phyloP scores from a whole-genome alignment of 2,797 vertebrate species.

The Rachycentron canadum region DNA sequence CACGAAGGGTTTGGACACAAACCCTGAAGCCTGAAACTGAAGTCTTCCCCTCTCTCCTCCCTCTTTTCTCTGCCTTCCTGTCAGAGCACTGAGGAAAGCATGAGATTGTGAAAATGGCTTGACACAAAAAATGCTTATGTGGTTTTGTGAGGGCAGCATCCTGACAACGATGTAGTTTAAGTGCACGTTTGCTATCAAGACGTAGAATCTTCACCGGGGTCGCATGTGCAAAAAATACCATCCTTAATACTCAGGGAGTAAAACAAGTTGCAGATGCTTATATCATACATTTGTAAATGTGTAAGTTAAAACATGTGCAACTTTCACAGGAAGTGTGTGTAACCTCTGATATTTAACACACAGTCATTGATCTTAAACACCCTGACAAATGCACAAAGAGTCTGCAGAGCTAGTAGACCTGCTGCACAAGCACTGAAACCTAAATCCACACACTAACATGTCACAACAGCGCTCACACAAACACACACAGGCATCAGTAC shows the following conservation, averaged over 20 bases:
- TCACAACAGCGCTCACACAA: slow-evolving; percentile 74
- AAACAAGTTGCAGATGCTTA: slow-evolving; percentile 1
- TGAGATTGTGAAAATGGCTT: slow-evolving; percentile 49
- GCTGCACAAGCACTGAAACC: slow-evolving; percentile 60
- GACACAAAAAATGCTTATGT: slow-evolving; percentile 33
- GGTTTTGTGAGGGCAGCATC: slow-evolving; percentile 26
- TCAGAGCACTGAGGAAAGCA: slow-evolving; percentile 42
- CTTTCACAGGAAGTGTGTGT: slow-evolving; percentile 11
- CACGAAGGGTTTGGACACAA: slow-evolving; percentile 80
- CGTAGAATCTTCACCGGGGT: background rate
- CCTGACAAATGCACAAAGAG: slow-evolving; percentile 39
- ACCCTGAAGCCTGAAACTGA: slow-evolving; percentile 75
- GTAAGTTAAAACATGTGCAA: background rate
- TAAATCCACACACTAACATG: slow-evolving; percentile 58
- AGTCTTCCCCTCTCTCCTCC: slow-evolving; percentile 49
- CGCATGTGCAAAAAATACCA: slow-evolving; percentile 16
- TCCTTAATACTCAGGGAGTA: background rate
- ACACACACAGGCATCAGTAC: slow-evolving; percentile 71
- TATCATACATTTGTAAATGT: background rate
- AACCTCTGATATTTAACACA: slow-evolving; percentile 9
- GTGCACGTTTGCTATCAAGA: background rate
- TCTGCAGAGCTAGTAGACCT: slow-evolving; percentile 58
- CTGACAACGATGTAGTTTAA: slow-evolving; percentile 33
- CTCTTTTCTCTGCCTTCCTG: slow-evolving; percentile 57
- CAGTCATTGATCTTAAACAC: slow-evolving; percentile 53